Conservation (phyloP, 2,888 invertebrate species). For the Leptothorax acervorum region DNA sequence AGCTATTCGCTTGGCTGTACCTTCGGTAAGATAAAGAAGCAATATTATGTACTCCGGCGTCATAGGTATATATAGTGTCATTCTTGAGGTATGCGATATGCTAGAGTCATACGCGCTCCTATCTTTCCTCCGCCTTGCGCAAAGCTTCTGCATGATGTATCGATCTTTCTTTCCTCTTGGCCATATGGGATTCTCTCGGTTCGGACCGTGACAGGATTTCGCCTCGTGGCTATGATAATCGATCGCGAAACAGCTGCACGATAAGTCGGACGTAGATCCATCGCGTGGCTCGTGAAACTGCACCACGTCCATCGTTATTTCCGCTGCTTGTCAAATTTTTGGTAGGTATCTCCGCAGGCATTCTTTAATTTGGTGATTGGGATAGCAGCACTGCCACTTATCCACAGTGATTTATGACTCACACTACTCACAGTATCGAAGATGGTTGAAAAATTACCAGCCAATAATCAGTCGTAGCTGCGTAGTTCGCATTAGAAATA, state of each 20-base stretch:
- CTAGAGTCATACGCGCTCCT: conserved; percentile 18
- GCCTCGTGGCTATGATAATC: conserved; percentile 63
- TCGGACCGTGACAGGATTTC: conserved; percentile 53
- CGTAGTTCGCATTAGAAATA: not conserved
- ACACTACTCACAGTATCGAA: not conserved
- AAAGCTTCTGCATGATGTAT: conserved; percentile 38
- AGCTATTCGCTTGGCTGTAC: not conserved
- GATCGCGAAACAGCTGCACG: conserved; percentile 70
- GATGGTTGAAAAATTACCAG: not conserved
- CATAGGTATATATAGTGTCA: conserved; percentile 63
- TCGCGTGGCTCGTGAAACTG: conserved; percentile 59
- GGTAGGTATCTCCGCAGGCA: conserved; percentile 11
- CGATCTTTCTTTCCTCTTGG: conserved; percentile 28
- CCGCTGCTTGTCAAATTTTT: conserved; percentile 45
- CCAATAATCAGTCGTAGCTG: not conserved
- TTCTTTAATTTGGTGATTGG: conserved; percentile 11
- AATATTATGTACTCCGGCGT: conserved; percentile 68
- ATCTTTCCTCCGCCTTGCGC: conserved; percentile 38
- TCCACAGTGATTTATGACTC: not conserved
- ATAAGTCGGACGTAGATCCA: conserved; percentile 58
- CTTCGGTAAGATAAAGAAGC: conserved; percentile 53
- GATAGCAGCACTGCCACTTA: conserved; percentile 2
- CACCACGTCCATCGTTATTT: conserved; percentile 24
- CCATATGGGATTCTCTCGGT: conserved; percentile 14
- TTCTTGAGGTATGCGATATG: conserved; percentile 66